A percentile compares a stretch with the other conserved stretches of the same genome.
phyloP scores from a whole-genome alignment of 2,113 vertebrate species.

The Aythya baeri region DNA sequence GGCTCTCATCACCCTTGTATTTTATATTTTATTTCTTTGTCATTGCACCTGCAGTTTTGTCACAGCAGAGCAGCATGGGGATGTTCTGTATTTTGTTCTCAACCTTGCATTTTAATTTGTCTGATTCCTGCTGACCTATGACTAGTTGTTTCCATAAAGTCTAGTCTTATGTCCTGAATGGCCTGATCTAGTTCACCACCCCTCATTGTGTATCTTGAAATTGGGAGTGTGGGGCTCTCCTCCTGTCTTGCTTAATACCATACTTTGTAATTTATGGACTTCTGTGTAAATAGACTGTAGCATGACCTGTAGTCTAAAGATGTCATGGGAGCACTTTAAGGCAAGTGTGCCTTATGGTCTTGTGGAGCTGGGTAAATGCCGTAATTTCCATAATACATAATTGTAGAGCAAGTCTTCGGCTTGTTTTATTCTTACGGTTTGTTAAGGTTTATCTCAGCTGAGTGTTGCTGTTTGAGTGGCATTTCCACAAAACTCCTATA shows the following conservation, averaged over 20 bases:
- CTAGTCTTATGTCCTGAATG: too few species aligned
- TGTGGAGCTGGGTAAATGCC: neutral
- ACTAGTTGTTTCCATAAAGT: neutral
- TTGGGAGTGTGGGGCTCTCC: neutral
- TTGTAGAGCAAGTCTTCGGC: too few species aligned
- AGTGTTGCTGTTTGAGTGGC: too few species aligned
- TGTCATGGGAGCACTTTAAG: neutral
- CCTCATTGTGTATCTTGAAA: neutral
- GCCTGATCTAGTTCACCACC: neutral
- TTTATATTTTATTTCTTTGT: neutral
- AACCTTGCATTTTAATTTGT: neutral
- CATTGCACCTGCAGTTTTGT: neutral
- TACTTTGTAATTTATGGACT: neutral
- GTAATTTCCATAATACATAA: too few species aligned
- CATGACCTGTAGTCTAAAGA: neutral
- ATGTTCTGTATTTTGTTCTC: neutral
- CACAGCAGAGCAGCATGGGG: neutral
- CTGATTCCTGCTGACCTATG: neutral
- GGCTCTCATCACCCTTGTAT: neutral
- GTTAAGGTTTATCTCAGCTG: too few species aligned
- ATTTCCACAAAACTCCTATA: too few species aligned
- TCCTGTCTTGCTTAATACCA: neutral
- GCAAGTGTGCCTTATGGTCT: neutral
- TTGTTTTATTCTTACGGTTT: too few species aligned
- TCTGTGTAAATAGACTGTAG: neutral